A percentile compares a stretch with the other conserved stretches of the same genome.
Evolutionary conservation across 2,888 invertebrate genomes (phyloP).

Genomic region (Chrysodeixis includens): DNA sequence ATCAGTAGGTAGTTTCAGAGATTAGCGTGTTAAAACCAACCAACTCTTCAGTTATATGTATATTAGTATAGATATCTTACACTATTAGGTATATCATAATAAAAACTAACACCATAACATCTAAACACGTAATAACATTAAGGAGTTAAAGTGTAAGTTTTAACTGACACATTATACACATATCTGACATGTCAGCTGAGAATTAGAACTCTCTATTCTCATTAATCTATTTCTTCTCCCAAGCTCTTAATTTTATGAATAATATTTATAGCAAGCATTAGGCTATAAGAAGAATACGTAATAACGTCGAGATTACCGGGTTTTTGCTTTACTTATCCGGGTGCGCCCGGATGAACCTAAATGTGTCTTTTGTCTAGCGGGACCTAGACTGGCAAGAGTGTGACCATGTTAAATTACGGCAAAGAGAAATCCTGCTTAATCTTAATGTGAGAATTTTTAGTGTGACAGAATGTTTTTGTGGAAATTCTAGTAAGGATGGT

Average conservation of each 20-base stretch:
- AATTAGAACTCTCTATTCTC: too few relatives aligned
- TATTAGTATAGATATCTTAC: too few relatives aligned
- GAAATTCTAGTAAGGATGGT: background rate
- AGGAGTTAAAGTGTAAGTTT: too few relatives aligned
- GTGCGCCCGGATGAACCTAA: conserved; percentile 70
- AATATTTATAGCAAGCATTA: conserved; percentile 21
- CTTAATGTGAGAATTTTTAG: background rate
- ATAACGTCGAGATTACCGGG: conserved; percentile 54
- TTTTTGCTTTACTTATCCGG: conserved; percentile 69
- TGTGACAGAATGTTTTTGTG: background rate
- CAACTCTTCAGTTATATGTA: too few relatives aligned
- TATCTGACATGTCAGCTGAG: too few relatives aligned
- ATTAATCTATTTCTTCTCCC: too few relatives aligned
- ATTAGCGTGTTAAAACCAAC: too few relatives aligned
- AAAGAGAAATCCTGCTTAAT: conserved; percentile 20
- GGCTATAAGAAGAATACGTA: conserved; percentile 51
- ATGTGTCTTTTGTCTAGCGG: conserved; percentile 75
- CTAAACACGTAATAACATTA: too few relatives aligned
- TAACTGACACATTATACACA: too few relatives aligned
- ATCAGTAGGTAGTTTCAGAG: too few relatives aligned
- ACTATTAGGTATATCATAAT: too few relatives aligned
- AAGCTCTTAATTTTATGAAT: conserved; percentile 6
- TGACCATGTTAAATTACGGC: conserved; percentile 29
- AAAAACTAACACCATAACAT: too few relatives aligned
- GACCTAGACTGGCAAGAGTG: conserved; percentile 47